A percentile compares a stretch with the other conserved stretches of the same genome.
Evolutionary conservation across 1,140 invertebrate species (phyloP).

Genomic region (Drosophila asahinai): DNA sequence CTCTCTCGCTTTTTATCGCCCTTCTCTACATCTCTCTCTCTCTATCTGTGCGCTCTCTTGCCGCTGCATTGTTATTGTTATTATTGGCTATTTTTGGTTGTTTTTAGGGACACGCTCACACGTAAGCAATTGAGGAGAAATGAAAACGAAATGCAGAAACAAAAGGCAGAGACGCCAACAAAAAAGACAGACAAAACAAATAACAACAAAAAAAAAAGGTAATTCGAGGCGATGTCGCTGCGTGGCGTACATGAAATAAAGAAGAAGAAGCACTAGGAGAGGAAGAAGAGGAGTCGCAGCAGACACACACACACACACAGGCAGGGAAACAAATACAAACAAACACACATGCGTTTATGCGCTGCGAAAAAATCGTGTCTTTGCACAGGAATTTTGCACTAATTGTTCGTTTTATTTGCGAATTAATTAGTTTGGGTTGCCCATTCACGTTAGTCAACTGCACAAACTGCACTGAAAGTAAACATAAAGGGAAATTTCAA

Average conservation of each 20-base stretch:
- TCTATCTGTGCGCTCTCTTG: conserved; percentile 4
- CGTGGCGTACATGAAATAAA: conserved; percentile 29
- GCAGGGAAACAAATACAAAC: conserved; percentile 17
- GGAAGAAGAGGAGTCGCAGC: conserved; percentile 31
- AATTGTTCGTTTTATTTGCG: neutral
- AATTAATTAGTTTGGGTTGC: neutral
- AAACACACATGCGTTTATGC: conserved; percentile 32
- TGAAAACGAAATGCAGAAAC: conserved; percentile 37
- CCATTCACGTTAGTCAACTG: too few species aligned
- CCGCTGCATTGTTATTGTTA: conserved; percentile 52
- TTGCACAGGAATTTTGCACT: conserved; percentile 4
- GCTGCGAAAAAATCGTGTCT: conserved; percentile 6
- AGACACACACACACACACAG: conserved; percentile 8
- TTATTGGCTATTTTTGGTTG: conserved; percentile 48
- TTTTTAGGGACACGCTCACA: conserved; percentile 33
- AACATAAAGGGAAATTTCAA: neutral
- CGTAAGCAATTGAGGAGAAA: conserved; percentile 31
- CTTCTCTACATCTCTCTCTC: neutral
- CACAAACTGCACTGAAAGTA: neutral
- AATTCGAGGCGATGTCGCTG: conserved; percentile 53
- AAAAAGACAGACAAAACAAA: conserved; percentile 11
- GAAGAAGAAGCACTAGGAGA: conserved; percentile 14
- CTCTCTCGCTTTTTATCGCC: conserved; percentile 1
- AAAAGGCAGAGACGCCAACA: conserved; percentile 1
- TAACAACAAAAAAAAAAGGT: conserved; percentile 21